Base-by-base conservation (phyloP, 2,113 vertebrate genomes). In the Bubo bubo region DNA sequence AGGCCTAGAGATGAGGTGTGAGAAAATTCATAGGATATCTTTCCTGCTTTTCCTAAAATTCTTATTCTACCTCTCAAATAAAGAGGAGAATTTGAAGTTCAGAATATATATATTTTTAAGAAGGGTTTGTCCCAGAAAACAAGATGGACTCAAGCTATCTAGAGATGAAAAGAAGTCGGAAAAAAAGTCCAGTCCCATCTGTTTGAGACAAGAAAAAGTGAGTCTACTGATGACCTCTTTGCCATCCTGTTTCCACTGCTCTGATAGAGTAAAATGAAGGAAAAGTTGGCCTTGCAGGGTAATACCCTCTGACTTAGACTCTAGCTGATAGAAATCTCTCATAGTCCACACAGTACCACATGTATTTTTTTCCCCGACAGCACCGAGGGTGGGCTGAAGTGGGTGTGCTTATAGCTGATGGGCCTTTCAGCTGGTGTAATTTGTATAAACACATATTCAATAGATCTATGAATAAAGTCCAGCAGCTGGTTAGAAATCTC, bases 381-480 rank as follows among this genome's bases (percentile, higher is more conserved):
- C 79, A 30, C 21, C 9, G 45, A 79, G 53, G 28, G 27, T 90
- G 88, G 41, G 63, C 73, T 96, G 79, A 89, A 72, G 66, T 82
- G 67, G 34, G 55, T 92, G 62, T 90, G 30, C 85, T 88, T 86
- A 58, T 24, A 80, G 67, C 50, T 90, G 72, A 79, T 89, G 24
- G 52, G 39, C 47, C 52, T 93, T 94, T 96, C 72, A 89, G 49
- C 52, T 89, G 60, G 32, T 87, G 12, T 89, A 79, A 79, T 85
- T 91, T 93, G 53, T 87, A 91, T 94, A 82, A 91, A 89, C 92
- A 72, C 13, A 23, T 82, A 16, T 80, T 83, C 43, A 95, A 5
- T 88, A 89, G 94, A 94, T 90, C 76, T 85, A 58, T 80, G 80
- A 95, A 64, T 88, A n/a, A 90, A 85, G 56, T 96, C 79, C 95